A percentile compares a stretch with the other conserved stretches of the same genome.
These are phyloP conservation scores for Trichacis sp. DNA, from an alignment of 2,888 invertebrate genomes.

Conservation along the genomic window DNA sequence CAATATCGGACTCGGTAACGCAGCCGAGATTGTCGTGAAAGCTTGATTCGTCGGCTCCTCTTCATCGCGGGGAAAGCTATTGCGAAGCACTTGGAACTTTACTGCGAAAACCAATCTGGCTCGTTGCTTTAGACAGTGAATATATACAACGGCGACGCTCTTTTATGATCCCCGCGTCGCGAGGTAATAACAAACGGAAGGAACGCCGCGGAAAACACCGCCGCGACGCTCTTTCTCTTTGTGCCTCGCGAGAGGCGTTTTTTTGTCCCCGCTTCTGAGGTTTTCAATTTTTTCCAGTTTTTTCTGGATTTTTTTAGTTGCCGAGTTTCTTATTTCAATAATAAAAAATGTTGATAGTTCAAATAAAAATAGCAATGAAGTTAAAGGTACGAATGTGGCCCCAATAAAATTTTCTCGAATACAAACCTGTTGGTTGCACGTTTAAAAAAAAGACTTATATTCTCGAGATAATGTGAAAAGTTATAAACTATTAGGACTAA, in stretches of 20 bases:
- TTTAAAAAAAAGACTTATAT: too few species aligned
- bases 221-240: neutral
- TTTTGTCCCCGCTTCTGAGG: neutral
- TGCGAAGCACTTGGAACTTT: constrained; percentile 47
- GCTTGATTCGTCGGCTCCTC: constrained; percentile 24
- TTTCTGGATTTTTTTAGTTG: neutral
- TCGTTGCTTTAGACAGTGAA: constrained; percentile 43
- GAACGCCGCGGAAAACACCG: constrained; percentile 16
- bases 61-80: constrained; percentile 41
- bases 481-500: too few species aligned
- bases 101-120: constrained; percentile 56
- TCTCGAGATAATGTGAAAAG: too few species aligned
- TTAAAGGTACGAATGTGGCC: too few species aligned
- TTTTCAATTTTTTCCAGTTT: neutral
- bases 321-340: too few species aligned
- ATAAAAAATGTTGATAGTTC: too few species aligned
- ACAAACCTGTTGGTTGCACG: too few species aligned
- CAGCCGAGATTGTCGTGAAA: constrained; percentile 30
- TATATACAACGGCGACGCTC: constrained; percentile 35
- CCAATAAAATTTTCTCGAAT: too few species aligned
- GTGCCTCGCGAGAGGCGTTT: neutral
- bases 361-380: too few species aligned
- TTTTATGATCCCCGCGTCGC: constrained; percentile 51
- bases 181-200: constrained; percentile 41
- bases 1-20: constrained; percentile 31